Conservation (phyloP, 1,140 invertebrate species). For the Nautilus pompilius region DNA sequence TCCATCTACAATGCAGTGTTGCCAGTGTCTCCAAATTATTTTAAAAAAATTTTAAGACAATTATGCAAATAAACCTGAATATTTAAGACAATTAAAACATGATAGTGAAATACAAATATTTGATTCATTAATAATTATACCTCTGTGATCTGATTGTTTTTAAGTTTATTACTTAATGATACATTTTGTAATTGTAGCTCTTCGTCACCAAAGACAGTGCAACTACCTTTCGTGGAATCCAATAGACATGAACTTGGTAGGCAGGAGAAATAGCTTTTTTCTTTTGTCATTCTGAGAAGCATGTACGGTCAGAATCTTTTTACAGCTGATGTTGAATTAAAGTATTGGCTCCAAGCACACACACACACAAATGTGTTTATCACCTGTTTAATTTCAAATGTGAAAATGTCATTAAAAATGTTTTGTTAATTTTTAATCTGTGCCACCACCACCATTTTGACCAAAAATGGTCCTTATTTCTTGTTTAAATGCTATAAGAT, state of each 20-base stretch:
- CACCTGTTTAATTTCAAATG: not conserved
- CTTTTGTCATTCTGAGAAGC: not conserved
- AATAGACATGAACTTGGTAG: conserved; percentile 71
- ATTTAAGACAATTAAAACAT: too few relatives aligned
- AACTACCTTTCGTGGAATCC: conserved; percentile 86
- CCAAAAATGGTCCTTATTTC: too few relatives aligned
- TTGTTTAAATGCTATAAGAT: too few relatives aligned
- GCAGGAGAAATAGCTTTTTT: conserved; percentile 8
- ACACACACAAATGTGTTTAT: not conserved
- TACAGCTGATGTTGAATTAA: not conserved
- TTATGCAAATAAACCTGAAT: too few relatives aligned
- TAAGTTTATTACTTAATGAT: not conserved
- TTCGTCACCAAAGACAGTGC: conserved; percentile 66
- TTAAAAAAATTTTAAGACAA: too few relatives aligned
- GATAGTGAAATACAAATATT: too few relatives aligned
- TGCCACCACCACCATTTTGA: too few relatives aligned
- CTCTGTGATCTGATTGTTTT: not conserved
- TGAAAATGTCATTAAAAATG: not conserved
- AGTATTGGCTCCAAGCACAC: not conserved
- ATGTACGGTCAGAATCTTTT: too few relatives aligned
- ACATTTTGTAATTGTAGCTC: conserved; percentile 19
- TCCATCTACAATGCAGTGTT: too few relatives aligned
- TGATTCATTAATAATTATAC: too few relatives aligned
- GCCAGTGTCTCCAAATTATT: too few relatives aligned
- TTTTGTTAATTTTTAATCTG: too few relatives aligned